Base-by-base conservation (phyloP, 2,113 vertebrate species). In the Mus spicilegus region DNA sequence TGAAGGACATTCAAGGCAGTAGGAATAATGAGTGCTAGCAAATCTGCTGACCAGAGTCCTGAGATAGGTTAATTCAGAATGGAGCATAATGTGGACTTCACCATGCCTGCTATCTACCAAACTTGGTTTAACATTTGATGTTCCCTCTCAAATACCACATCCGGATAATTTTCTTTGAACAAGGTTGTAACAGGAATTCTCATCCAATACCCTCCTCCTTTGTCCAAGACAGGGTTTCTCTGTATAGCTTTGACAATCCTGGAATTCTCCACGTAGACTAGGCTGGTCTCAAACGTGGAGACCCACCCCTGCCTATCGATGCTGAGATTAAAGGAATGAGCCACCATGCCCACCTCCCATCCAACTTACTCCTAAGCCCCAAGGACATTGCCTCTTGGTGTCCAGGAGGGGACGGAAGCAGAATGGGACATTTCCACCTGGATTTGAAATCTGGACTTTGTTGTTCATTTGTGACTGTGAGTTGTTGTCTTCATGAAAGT, bases 351-450 rank as follows among this genome's bases (percentile, higher is more conserved):
- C 12, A 39, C 2, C 56, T 84, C 7, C 54, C 54, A 17, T 63
- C 13, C n/a, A 28, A 16, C 56, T 84, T 22, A 46, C 11, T 22
- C 54, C 69, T n/a, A 86, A 75, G 26, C 87, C 49, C 24, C 0
- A 0, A 70, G 42, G 46, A 58, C n/a, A n/a, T 58, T 36, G n/a
- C 39, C 56, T 67, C 36, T 76, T 84, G 65, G 24, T 14, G 24
- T 28, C 1, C 0, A 30, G 42, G 36, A 49, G 3, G 51, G 72
- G 72, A 86, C 9, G 28, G 36, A 81, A 26, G 42, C 30, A 19
- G 4, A 7, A 20, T 7, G 19, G 1, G 10, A 3, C 3, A 17
- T 0, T 30, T 2, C 17, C n/a, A 51, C 0, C 3, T 70, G 7
- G 51, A 19, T 16, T 69, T 70, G 19, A 65, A 51, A 36, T 42